These are phyloP conservation scores for Drosophila kanapiae DNA, from an alignment of 1,140 invertebrate genomes.

Conservation along the genomic window DNA sequence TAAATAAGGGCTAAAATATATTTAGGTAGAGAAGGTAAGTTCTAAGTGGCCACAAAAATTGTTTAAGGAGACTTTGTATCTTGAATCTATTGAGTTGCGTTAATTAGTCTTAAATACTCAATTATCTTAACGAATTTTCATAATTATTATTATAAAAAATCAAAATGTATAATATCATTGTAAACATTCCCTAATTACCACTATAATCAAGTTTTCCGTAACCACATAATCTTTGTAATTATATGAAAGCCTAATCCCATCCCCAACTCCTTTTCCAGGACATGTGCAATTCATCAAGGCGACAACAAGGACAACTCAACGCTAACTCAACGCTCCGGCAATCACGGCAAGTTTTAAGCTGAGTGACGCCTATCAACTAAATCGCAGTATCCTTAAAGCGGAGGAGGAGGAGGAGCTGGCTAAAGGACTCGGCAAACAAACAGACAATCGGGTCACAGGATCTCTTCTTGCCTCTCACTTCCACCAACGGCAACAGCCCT, in stretches of 20 bases:
- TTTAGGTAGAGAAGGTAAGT: background rate
- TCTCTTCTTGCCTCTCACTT: slow-evolving; percentile 29
- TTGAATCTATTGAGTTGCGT: background rate
- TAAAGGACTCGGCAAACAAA: slow-evolving; percentile 39
- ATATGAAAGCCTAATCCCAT: background rate
- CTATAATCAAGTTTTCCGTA: background rate
- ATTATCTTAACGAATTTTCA: background rate
- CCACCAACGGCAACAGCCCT: slow-evolving; percentile 33
- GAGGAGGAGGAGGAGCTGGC: slow-evolving; percentile 6
- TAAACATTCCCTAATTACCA: too few species aligned
- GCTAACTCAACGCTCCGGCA: slow-evolving; percentile 30
- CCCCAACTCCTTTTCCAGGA: slow-evolving; percentile 10
- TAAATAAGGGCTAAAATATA: background rate
- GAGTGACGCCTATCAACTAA: slow-evolving; percentile 73
- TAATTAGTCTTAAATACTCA: too few species aligned
- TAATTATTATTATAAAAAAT: too few species aligned
- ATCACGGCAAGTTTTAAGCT: slow-evolving; percentile 40
- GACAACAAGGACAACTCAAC: slow-evolving; percentile 30
- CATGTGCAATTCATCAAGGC: slow-evolving; percentile 63
- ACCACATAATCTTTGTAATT: background rate
- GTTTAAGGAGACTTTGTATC: background rate
- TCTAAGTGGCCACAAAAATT: background rate
- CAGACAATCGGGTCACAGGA: slow-evolving; percentile 34
- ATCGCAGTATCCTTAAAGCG: slow-evolving; percentile 54
- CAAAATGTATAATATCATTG: background rate